Percentiles rank a stretch among this genome's conserved stretches.
Evolutionary conservation across 2,113 vertebrate species (phyloP).

Genomic region (Pachypanchax playfairii): DNA sequence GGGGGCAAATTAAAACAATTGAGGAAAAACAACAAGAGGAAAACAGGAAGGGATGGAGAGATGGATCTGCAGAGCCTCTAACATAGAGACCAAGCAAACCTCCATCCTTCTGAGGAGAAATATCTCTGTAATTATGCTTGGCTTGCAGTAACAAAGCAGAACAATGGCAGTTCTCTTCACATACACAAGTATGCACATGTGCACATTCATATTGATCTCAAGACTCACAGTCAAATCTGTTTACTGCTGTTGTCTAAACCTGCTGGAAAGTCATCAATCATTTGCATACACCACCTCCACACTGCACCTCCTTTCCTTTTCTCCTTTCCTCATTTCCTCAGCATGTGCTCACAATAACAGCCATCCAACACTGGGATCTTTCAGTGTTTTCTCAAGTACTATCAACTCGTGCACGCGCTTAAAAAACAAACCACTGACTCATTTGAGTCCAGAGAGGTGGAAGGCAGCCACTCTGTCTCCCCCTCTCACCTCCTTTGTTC

Average conservation of each 20-base stretch:
- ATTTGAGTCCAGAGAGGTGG: conserved; percentile 12
- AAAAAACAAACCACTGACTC: not conserved
- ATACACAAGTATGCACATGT: conserved; percentile 51
- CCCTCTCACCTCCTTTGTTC: conserved; percentile 65
- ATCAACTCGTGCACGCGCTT: not conserved
- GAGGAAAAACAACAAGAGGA: conserved; percentile 68
- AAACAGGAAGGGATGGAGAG: conserved; percentile 50
- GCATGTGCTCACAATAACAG: not conserved
- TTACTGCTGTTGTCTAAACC: conserved; percentile 84
- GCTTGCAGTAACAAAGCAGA: conserved; percentile 65
- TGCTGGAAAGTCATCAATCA: conserved; percentile 80
- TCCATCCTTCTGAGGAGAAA: conserved; percentile 28
- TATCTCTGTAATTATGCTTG: conserved; percentile 57
- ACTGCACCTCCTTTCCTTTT: conserved; percentile 24
- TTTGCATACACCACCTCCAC: conserved; percentile 78
- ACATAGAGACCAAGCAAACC: conserved; percentile 26
- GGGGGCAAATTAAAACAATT: conserved; percentile 80
- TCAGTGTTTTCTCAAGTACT: not conserved
- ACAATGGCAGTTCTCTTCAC: conserved; percentile 53
- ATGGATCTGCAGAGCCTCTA: conserved; percentile 22
- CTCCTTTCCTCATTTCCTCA: conserved; percentile 3
- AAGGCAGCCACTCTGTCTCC: conserved; percentile 40
- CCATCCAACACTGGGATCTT: not conserved
- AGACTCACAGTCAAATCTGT: conserved; percentile 84
- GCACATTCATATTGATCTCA: conserved; percentile 81